phyloP scores from a whole-genome alignment of 2,113 vertebrate genomes.

The Phylloscopus trochiloides region DNA sequence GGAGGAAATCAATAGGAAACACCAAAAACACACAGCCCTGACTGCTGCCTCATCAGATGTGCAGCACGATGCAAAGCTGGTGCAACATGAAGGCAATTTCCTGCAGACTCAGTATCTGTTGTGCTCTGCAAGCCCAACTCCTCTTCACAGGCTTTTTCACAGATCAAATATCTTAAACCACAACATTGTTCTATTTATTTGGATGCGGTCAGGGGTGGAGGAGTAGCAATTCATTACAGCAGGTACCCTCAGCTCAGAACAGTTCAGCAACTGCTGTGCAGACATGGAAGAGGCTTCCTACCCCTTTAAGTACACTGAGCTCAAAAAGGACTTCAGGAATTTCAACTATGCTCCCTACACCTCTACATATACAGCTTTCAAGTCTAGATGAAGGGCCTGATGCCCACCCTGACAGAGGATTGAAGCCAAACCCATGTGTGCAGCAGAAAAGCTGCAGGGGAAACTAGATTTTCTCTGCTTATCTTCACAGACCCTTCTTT shows the following conservation, averaged over 20 bases:
- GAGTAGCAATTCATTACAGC: not conserved
- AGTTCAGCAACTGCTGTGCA: not conserved
- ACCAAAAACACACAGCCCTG: conserved; percentile 7
- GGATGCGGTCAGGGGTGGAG: not conserved
- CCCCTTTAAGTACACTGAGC: not conserved
- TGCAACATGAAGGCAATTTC: not conserved
- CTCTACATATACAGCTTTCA: not conserved
- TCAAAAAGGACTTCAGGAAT: not conserved
- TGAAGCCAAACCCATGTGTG: not conserved
- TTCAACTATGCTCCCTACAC: not conserved
- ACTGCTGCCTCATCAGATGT: conserved; percentile 20
- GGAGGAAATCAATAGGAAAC: conserved; percentile 52
- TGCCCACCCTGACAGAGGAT: not conserved
- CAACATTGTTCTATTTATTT: not conserved
- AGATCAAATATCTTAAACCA: not conserved
- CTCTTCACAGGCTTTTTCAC: not conserved
- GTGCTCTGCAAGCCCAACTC: not conserved
- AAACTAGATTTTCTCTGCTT: not conserved
- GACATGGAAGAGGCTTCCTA: not conserved
- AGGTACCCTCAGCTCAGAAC: not conserved
- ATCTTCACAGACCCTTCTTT: not conserved
- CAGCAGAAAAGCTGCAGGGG: not conserved
- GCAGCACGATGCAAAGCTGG: not conserved
- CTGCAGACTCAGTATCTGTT: not conserved
- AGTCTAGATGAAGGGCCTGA: not conserved